Evolutionary conservation across 2,113 vertebrate species (phyloP).

Genomic region (Lampris incognitus): DNA sequence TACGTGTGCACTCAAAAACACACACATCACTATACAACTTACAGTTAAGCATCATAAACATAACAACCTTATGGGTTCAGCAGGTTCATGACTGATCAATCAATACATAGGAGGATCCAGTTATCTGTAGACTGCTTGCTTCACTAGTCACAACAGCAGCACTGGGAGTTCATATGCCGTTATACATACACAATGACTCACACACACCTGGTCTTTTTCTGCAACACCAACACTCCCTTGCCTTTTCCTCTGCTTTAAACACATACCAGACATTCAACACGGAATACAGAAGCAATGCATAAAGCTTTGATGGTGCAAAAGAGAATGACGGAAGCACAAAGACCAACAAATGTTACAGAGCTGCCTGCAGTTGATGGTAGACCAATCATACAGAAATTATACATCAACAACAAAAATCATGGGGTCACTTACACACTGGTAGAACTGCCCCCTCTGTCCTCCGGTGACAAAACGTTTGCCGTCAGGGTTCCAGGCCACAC

Average conservation of each 20-base stretch:
- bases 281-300: not conserved
- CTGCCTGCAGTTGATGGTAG: not conserved
- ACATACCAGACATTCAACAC: not conserved
- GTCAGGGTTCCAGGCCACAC: slow-evolving; percentile 98
- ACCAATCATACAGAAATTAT: slow-evolving; percentile 9
- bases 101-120: slow-evolving; percentile 19
- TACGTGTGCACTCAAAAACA: not conserved
- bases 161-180: slow-evolving; percentile 2
- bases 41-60: not conserved
- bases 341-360: not conserved
- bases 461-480: slow-evolving; percentile 98
- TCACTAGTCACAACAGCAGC: not conserved
- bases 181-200: not conserved
- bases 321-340: not conserved
- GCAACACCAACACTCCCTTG: not conserved
- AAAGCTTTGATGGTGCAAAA: not conserved
- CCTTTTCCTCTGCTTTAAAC: not conserved
- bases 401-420: slow-evolving; percentile 1
- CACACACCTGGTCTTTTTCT: not conserved
- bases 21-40: not conserved
- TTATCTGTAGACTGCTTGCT: slow-evolving; percentile 14
- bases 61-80: not conserved
- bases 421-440: slow-evolving; percentile 93
- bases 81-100: slow-evolving; percentile 18
- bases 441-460: slow-evolving; percentile 98